Conservation (phyloP, 2,113 vertebrate genomes). For the Quiscalus mexicanus region DNA sequence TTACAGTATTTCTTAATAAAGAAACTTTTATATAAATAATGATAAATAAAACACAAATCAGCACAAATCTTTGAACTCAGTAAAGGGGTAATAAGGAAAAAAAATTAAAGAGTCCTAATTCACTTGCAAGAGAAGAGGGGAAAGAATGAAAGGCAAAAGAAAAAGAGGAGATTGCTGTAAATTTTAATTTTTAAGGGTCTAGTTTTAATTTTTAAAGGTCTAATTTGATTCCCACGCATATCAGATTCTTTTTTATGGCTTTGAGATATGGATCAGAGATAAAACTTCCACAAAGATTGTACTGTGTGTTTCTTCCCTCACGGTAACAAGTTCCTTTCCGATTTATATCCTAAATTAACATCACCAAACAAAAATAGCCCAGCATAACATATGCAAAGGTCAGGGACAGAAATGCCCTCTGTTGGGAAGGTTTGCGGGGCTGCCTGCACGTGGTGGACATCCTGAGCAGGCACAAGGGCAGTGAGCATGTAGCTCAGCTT, state of each 20-base stretch:
- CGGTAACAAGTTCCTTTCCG: background rate
- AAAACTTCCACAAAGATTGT: background rate
- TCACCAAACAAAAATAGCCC: constrained; percentile 23
- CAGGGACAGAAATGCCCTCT: background rate
- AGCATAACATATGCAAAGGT: constrained; percentile 3
- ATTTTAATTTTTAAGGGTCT: background rate
- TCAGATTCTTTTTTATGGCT: background rate
- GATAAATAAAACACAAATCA: background rate
- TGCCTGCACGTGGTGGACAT: background rate
- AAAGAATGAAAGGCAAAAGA: background rate
- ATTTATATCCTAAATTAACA: constrained; percentile 36
- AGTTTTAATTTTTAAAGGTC: background rate
- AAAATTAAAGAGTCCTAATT: background rate
- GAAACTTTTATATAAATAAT: background rate
- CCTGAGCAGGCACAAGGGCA: constrained; percentile 17
- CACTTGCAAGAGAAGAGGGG: background rate
- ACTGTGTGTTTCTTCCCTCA: background rate
- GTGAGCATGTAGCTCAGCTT: constrained; percentile 48
- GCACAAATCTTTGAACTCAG: background rate
- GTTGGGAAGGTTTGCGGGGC: background rate
- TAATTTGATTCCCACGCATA: background rate
- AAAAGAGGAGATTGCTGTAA: background rate
- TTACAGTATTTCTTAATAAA: background rate
- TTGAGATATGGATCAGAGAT: background rate
- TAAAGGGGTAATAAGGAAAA: background rate